Conservation (phyloP, 1,140 invertebrate genomes). For the Bombus picipes region DNA sequence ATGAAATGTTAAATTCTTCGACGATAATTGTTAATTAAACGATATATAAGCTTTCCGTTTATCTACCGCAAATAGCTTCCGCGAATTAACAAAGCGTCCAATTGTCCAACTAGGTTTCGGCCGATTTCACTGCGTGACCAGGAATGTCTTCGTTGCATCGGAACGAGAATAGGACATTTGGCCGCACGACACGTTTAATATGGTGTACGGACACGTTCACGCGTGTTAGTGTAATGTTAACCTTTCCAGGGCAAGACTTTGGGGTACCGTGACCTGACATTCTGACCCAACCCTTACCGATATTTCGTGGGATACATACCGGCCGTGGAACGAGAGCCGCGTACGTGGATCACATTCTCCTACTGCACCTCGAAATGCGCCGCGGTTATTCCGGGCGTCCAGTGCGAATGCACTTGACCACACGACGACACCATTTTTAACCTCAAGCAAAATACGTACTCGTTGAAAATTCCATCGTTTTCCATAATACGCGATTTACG, state of each 20-base stretch:
- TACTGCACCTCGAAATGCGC: constrained; percentile 38
- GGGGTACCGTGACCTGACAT: constrained; percentile 57
- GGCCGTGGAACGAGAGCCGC: constrained; percentile 25
- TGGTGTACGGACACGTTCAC: neutral
- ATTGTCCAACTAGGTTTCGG: neutral
- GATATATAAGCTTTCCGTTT: too few species aligned
- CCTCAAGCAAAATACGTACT: neutral
- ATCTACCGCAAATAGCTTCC: neutral
- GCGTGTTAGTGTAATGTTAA: constrained; percentile 53
- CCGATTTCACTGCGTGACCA: neutral
- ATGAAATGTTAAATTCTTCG: neutral
- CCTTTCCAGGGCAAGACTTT: constrained; percentile 46
- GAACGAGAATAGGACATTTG: neutral
- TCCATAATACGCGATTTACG: neutral
- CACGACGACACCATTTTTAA: neutral
- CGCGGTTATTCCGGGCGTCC: constrained; percentile 23
- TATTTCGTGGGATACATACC: constrained; percentile 54
- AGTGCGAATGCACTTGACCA: neutral
- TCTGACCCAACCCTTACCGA: constrained; percentile 41
- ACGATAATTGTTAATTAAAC: neutral
- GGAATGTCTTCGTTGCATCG: neutral
- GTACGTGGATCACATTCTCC: constrained; percentile 43
- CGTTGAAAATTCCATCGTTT: neutral
- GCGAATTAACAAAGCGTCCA: neutral
- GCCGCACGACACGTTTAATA: neutral